Base-by-base conservation (phyloP, 2,113 vertebrate species). In the Meles meles region DNA sequence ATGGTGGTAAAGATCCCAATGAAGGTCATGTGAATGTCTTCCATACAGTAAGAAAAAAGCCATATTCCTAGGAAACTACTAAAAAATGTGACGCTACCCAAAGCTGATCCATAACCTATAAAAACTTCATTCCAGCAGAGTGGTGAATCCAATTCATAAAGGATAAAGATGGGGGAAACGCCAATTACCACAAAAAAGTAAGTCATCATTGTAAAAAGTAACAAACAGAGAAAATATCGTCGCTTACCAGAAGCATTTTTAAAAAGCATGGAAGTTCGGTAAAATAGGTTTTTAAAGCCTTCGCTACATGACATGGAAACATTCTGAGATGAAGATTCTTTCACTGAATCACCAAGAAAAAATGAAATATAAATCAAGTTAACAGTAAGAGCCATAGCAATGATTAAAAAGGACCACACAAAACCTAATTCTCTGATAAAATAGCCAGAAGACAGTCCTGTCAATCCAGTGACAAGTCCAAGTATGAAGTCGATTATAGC, bases 51-150 rank as follows among this genome's bases (percentile, higher is more conserved):
- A 10, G 99, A 99, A 95, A 99, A 98, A 3, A 98, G 17, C 15
- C 98, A 98, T 81, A 99, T 98, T 82, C 99, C 99, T 8, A 99
- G 49, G 96, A 99, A 99, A 97, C 99, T 99, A 44, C 94, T 98
- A 80, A 99, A 90, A 59, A 99, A 99, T 42, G 99, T 95, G 1
- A 98, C 84, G 20, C 99, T 99, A 76, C 98, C 99, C 9, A 99
- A 90, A 1, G 99, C 99, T 6, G 99, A 98, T 52, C 99, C 99
- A 5, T 99, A 99, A 87, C 99, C 99, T 90, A 99, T 99, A 91
- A 99, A 98, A 27, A 99, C 98, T 98, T 99, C 99, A 83, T 98
- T 99, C 99, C 99, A 99, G 98, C 99, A 99, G 80, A 99, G 99
- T 0, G 99, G 99, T 39, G 99, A 97, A 15, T 99, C 99, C 83